Conservation (phyloP, 92 coral and sea anemone species). For the Palythoa heliodiscus region DNA sequence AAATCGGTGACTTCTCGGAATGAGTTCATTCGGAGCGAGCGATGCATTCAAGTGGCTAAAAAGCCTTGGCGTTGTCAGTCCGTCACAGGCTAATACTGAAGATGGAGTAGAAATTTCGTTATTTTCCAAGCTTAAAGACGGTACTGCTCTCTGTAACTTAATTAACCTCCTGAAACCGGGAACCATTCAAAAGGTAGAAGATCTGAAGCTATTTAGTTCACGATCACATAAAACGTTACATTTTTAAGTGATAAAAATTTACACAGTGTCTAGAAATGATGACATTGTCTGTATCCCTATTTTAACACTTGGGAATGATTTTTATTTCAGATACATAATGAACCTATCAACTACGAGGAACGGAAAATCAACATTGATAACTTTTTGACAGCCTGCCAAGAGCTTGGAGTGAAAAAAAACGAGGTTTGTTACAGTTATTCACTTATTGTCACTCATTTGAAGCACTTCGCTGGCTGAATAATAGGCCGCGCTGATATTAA, state of each 20-base stretch:
- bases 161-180: constrained; percentile 76
- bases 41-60: constrained; percentile 65
- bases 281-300: neutral
- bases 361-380: constrained; percentile 58
- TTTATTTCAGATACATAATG: constrained; percentile 62
- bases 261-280: neutral
- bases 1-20: neutral
- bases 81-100: constrained; percentile 45
- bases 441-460: constrained; percentile 57
- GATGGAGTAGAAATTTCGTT: constrained; percentile 51
- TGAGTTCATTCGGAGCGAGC: constrained; percentile 39
- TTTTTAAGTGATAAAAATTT: constrained; percentile 67
- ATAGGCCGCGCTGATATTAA: constrained; percentile 64
- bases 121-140: constrained; percentile 63
- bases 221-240: constrained; percentile 32
- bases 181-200: constrained; percentile 70
- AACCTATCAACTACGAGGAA: constrained; percentile 67
- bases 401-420: constrained; percentile 69
- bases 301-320: constrained; percentile 3
- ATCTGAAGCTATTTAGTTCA: constrained; percentile 8
- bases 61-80: constrained; percentile 63
- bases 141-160: constrained; percentile 70
- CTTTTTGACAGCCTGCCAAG: constrained; percentile 81
- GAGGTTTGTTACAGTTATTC: constrained; percentile 74
- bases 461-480: constrained; percentile 56